These are phyloP conservation scores for Syrista parreyssii DNA, from an alignment of 2,888 invertebrate species.

Conservation along the genomic window DNA sequence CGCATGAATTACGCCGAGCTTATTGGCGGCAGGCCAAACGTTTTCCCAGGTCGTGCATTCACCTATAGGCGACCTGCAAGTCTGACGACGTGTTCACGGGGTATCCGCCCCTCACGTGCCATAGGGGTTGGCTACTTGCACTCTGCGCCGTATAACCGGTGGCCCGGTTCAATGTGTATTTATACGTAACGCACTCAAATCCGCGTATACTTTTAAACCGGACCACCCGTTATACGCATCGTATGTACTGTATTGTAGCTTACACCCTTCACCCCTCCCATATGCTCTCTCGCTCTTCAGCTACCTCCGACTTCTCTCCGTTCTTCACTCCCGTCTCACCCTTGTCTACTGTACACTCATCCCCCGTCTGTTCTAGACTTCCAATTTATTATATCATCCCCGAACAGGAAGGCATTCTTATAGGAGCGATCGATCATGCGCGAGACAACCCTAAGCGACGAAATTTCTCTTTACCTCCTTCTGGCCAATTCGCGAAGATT, in stretches of 20 bases:
- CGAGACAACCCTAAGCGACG: not conserved
- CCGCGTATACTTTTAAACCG: no score
- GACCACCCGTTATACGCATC: not conserved
- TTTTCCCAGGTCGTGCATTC: conserved; percentile 34
- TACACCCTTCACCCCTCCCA: not conserved
- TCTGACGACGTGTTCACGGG: not conserved
- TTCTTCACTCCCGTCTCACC: not conserved
- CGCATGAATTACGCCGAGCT: conserved; percentile 46
- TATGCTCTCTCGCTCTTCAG: not conserved
- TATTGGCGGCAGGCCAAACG: conserved; percentile 49
- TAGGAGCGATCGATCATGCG: conserved; percentile 1
- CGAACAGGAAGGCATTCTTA: not conserved
- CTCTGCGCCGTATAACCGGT: not conserved
- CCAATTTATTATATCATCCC: conserved; percentile 1
- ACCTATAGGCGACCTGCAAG: not conserved
- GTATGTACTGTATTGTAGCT: not conserved
- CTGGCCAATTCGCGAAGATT: not conserved
- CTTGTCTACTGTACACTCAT: not conserved
- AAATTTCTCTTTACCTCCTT: not conserved
- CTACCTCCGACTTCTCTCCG: not conserved
- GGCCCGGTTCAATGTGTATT: not conserved
- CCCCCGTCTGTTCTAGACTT: not conserved
- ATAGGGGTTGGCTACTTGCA: not conserved
- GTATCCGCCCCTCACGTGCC: not conserved
- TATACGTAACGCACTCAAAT: not conserved